phyloP scores from a whole-genome alignment of 37 sponge, comb jelly and placozoan species.

The Chondrilla cf. caribensis region DNA sequence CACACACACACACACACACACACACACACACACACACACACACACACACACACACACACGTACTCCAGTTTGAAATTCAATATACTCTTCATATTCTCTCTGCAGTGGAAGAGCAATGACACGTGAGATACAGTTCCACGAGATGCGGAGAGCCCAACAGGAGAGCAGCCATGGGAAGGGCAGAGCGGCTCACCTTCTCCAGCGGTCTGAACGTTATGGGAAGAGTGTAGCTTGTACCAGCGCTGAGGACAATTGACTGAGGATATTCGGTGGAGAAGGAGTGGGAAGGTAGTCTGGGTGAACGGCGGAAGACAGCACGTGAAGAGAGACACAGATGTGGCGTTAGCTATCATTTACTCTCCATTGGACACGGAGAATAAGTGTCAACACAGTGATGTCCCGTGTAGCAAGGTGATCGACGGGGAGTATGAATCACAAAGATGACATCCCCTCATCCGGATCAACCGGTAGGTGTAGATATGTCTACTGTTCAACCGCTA shows the following conservation, averaged over 20 bases:
- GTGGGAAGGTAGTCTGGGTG: constrained; percentile 64
- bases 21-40: background rate
- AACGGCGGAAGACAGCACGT: background rate
- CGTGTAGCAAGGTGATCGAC: too few relatives aligned
- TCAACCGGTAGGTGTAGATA: too few relatives aligned
- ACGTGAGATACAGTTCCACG: background rate
- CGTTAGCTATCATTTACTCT: too few relatives aligned
- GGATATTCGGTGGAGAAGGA: constrained; percentile 78
- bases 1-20: constrained; percentile 4
- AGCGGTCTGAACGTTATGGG: constrained; percentile 89
- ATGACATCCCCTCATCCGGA: too few relatives aligned
- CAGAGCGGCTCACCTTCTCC: constrained; percentile 67
- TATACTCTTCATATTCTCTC: constrained; percentile 9
- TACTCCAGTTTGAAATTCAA: constrained; percentile 4
- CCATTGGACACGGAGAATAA: too few relatives aligned
- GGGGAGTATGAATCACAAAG: too few relatives aligned
- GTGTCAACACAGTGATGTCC: too few relatives aligned
- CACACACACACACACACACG: background rate
- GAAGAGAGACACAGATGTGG: too few relatives aligned
- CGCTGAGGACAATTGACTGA: constrained; percentile 75
- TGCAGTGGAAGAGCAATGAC: background rate
- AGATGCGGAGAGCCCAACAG: background rate
- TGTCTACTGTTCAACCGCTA: background rate
- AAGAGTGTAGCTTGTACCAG: constrained; percentile 86
- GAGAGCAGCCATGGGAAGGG: too few relatives aligned